Conservation (phyloP, 2,888 invertebrate species). For the Macrosiphum euphorbiae region DNA sequence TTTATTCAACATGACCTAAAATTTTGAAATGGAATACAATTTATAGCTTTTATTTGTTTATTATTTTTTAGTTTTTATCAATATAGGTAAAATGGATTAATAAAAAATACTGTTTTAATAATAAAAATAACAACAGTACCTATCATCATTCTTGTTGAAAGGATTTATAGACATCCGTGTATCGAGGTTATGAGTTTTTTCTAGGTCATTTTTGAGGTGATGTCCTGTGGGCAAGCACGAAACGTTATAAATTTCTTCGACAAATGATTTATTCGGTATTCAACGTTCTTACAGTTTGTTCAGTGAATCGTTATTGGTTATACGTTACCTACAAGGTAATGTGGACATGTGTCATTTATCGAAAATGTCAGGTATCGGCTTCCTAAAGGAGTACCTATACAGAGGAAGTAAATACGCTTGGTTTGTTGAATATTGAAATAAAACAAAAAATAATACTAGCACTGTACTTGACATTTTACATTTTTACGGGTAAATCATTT, state of each 20-base stretch:
- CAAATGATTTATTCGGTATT: constrained; percentile 40
- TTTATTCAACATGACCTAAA: not conserved
- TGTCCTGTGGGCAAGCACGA: not conserved
- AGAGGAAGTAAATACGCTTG: not conserved
- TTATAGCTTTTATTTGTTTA: constrained; percentile 16
- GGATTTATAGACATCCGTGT: constrained; percentile 24
- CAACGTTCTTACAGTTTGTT: not conserved
- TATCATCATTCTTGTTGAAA: not conserved
- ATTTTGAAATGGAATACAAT: not conserved
- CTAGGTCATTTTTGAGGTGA: constrained; percentile 4
- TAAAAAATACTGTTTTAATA: not conserved
- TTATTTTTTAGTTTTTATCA: not conserved
- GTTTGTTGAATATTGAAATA: not conserved
- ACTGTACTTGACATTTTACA: not conserved
- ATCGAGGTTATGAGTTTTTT: constrained; percentile 43
- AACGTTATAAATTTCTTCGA: constrained; percentile 21
- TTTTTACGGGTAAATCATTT: not conserved
- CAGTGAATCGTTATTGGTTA: not conserved
- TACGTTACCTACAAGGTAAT: not conserved
- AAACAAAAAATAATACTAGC: not conserved
- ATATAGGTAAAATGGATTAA: not conserved
- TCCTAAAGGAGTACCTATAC: not conserved
- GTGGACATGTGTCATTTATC: not conserved
- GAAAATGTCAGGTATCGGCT: not conserved
- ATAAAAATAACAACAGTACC: not conserved